A percentile compares a stretch with the other conserved stretches of the same genome.
Conservation (phyloP, 2,888 invertebrate species). For the Cataglyphis rosenhaueri region DNA sequence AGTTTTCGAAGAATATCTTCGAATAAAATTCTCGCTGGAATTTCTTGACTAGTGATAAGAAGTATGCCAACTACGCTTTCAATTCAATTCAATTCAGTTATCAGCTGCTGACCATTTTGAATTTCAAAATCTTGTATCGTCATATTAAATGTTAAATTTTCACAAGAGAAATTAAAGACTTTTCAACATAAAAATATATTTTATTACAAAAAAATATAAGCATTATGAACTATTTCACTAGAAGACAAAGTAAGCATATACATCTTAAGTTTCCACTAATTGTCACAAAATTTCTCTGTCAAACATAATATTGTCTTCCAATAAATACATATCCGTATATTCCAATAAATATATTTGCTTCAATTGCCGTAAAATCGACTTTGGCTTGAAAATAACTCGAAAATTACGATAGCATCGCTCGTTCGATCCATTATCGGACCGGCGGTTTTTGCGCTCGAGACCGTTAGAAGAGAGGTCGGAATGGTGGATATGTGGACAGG, state of each 20-base stretch:
- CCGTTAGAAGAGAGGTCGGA: slow-evolving; percentile 60
- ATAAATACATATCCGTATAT: no score
- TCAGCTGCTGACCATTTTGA: neutral
- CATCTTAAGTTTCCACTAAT: neutral
- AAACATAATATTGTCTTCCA: neutral
- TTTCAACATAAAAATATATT: neutral
- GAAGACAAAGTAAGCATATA: neutral
- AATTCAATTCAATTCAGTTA: slow-evolving; percentile 10
- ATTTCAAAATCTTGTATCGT: neutral
- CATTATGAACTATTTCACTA: neutral
- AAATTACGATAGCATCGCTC: neutral
- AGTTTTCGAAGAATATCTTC: neutral
- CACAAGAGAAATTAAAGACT: neutral
- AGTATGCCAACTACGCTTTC: neutral
- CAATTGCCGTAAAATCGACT: neutral
- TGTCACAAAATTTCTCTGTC: neutral
- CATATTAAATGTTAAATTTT: neutral
- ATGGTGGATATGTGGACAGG: slow-evolving; percentile 55
- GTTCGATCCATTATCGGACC: slow-evolving; percentile 15
- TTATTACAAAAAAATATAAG: neutral
- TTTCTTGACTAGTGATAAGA: neutral
- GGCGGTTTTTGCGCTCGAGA: slow-evolving; percentile 4
- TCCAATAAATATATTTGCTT: neutral
- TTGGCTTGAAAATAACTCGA: neutral
- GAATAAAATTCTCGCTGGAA: neutral